phyloP scores from a whole-genome alignment of 2,113 vertebrate species.

The Nanorana parkeri region DNA sequence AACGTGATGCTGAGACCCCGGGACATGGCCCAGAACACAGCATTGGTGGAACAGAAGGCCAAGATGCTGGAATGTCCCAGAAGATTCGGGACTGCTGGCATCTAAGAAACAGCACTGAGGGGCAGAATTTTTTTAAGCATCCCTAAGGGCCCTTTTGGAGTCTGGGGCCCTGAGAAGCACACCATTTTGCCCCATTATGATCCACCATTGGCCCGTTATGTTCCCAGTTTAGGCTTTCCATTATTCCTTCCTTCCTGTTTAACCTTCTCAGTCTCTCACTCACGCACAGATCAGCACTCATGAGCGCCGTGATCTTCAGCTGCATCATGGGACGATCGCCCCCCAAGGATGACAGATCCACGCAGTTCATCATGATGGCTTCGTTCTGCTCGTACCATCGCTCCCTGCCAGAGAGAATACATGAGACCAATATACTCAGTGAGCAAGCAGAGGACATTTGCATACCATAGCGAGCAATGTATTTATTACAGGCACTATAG shows the following conservation, averaged over 20 bases:
- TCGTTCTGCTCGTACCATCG: slow-evolving; percentile 78
- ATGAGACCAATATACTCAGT: too few species aligned
- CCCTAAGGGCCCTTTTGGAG: too few species aligned
- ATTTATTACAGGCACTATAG: neutral
- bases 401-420: slow-evolving; percentile 67
- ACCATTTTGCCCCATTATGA: neutral
- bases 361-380: slow-evolving; percentile 80
- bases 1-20: too few species aligned
- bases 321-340: slow-evolving; percentile 84
- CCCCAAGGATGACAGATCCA: slow-evolving; percentile 78
- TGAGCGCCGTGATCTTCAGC: slow-evolving; percentile 85
- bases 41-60: too few species aligned
- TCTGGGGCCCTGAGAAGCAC: too few species aligned
- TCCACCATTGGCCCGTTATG: neutral
- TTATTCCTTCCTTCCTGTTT: neutral
- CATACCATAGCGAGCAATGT: neutral
- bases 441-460: neutral
- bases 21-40: too few species aligned
- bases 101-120: too few species aligned
- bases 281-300: slow-evolving; percentile 85
- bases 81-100: too few species aligned
- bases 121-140: too few species aligned
- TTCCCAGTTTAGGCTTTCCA: neutral
- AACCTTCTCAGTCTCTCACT: slow-evolving; percentile 61
- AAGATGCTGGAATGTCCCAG: too few species aligned